These are phyloP conservation scores for Macaria liturata DNA, from an alignment of 2,888 invertebrate genomes.

Conservation along the genomic window DNA sequence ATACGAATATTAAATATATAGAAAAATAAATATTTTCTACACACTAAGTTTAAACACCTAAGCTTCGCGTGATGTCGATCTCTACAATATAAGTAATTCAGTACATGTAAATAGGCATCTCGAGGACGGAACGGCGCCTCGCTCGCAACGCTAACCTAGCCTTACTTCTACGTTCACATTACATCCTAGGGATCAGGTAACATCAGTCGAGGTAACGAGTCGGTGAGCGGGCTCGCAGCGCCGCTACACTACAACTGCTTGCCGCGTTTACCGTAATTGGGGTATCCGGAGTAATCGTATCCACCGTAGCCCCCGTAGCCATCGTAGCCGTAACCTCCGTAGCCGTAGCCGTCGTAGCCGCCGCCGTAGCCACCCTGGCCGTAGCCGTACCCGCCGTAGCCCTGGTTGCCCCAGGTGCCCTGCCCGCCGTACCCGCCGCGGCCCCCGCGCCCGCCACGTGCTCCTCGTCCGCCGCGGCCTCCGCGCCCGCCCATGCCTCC, in stretches of 20 bases:
- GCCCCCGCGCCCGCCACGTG: constrained; percentile 88
- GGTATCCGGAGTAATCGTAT: constrained; percentile 91
- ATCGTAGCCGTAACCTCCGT: constrained; percentile 89
- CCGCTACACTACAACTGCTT: constrained; percentile 76
- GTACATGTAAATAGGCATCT: constrained; percentile 75
- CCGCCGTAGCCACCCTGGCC: constrained; percentile 88
- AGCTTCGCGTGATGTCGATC: constrained; percentile 79
- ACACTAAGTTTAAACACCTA: constrained; percentile 80
- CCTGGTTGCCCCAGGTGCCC: constrained; percentile 86
- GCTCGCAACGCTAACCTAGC: constrained; percentile 66
- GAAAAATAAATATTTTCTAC: constrained; percentile 84
- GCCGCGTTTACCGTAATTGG: constrained; percentile 90
- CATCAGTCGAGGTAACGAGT: constrained; percentile 83
- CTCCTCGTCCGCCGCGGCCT: constrained; percentile 85
- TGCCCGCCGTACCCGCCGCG: constrained; percentile 86
- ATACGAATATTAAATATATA: constrained; percentile 73
- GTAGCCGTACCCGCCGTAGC: constrained; percentile 87
- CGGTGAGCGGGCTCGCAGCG: constrained; percentile 73
- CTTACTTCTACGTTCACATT: constrained; percentile 76
- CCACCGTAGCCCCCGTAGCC: constrained; percentile 91
- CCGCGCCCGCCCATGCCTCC: constrained; percentile 87
- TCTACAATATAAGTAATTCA: constrained; percentile 58
- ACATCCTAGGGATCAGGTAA: constrained; percentile 80
- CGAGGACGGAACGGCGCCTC: constrained; percentile 77
- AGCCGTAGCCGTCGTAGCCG: constrained; percentile 89